Conservation (phyloP, 2,888 invertebrate genomes). For the Acronicta alni region DNA sequence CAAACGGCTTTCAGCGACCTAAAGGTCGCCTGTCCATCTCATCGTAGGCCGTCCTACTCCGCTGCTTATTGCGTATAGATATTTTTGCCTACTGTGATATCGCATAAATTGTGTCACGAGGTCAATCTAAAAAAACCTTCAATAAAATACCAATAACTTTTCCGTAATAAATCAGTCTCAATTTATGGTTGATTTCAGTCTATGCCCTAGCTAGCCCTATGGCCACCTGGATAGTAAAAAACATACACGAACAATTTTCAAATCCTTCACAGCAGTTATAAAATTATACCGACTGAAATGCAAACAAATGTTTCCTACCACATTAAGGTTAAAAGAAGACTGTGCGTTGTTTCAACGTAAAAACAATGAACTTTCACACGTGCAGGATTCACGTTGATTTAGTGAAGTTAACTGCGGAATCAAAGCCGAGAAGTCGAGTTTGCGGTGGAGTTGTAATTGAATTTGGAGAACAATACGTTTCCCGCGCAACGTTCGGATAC, state of each 20-base stretch:
- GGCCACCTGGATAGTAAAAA: too few species aligned
- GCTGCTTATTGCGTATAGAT: too few species aligned
- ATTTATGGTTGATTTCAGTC: too few species aligned
- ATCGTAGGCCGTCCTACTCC: too few species aligned
- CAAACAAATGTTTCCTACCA: slow-evolving; percentile 33
- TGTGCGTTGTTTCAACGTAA: slow-evolving; percentile 61
- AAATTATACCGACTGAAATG: background rate
- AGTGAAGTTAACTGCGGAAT: slow-evolving; percentile 80
- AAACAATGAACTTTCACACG: slow-evolving; percentile 87
- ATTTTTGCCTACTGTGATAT: too few species aligned
- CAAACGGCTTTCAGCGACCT: too few species aligned
- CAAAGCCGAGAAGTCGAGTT: slow-evolving; percentile 77
- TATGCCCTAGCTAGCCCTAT: too few species aligned
- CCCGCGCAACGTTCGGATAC: slow-evolving; percentile 65
- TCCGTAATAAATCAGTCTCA: too few species aligned
- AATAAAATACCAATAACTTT: too few species aligned
- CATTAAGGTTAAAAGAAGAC: slow-evolving; percentile 50
- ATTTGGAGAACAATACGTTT: slow-evolving; percentile 87
- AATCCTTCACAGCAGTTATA: background rate
- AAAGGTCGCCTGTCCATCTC: too few species aligned
- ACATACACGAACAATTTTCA: background rate
- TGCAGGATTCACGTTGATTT: slow-evolving; percentile 78
- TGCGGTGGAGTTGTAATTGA: slow-evolving; percentile 81
- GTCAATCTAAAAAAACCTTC: too few species aligned
- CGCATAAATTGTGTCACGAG: too few species aligned